Percentiles rank a stretch among this genome's conserved stretches.
These are phyloP conservation scores for Drosophila neocordata DNA, from an alignment of 1,140 invertebrate species.

Conservation along the genomic window DNA sequence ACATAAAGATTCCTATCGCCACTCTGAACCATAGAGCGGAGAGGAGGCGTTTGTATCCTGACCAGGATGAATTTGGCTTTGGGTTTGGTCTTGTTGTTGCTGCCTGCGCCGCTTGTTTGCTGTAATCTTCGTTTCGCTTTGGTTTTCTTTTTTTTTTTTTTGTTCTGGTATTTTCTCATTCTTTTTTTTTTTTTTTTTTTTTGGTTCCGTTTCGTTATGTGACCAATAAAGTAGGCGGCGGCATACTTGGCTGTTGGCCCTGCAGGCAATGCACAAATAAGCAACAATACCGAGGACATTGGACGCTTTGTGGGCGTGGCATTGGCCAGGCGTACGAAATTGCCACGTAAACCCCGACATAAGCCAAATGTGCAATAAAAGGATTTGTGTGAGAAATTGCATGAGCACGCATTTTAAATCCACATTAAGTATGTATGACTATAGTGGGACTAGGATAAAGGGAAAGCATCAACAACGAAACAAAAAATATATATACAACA, in stretches of 20 bases:
- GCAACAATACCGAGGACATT: slow-evolving; percentile 38
- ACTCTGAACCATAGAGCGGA: slow-evolving; percentile 15
- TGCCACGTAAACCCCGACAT: slow-evolving; percentile 65
- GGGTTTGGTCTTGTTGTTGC: slow-evolving; percentile 8
- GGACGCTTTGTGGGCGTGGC: slow-evolving; percentile 40
- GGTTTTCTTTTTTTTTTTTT: background rate
- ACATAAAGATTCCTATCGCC: slow-evolving; percentile 69
- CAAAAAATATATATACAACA: too few species aligned
- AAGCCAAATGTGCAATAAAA: slow-evolving; percentile 80
- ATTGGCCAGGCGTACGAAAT: slow-evolving; percentile 50
- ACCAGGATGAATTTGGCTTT: slow-evolving; percentile 48
- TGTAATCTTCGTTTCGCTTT: slow-evolving; percentile 51
- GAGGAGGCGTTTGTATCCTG: background rate
- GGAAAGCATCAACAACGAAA: slow-evolving; percentile 3
- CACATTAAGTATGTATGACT: slow-evolving; percentile 69
- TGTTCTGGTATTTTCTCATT: background rate
- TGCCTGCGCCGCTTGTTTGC: slow-evolving; percentile 29
- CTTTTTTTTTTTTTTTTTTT: background rate
- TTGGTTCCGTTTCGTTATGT: slow-evolving; percentile 60
- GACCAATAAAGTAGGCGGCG: slow-evolving; percentile 76
- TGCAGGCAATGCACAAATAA: slow-evolving; percentile 44
- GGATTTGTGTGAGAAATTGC: slow-evolving; percentile 78
- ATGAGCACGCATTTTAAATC: slow-evolving; percentile 77
- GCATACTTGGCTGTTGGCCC: slow-evolving; percentile 29
- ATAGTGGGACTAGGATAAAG: slow-evolving; percentile 23